Evolutionary conservation across 2,113 vertebrate species (phyloP).

Genomic region (Enhydra lutris): DNA sequence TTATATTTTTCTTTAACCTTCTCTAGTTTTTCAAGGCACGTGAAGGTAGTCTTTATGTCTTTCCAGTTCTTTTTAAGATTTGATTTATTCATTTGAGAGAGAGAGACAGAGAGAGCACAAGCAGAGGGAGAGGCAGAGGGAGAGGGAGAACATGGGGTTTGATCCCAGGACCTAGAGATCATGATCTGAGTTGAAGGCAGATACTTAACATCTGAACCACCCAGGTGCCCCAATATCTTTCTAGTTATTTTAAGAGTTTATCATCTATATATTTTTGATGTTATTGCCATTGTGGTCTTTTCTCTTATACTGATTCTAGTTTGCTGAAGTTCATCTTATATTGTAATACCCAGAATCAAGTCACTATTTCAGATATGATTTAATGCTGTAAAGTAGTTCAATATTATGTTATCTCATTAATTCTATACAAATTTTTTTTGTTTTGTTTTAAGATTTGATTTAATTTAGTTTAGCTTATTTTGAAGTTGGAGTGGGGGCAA

Average conservation of each 20-base stretch:
- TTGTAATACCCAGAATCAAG: not conserved
- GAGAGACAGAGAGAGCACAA: too few relatives aligned
- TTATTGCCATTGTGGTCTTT: not conserved
- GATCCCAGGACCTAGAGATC: too few relatives aligned
- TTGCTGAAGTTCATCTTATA: not conserved
- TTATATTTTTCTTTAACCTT: not conserved
- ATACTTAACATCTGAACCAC: too few relatives aligned
- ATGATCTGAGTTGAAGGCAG: too few relatives aligned
- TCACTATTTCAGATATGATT: not conserved
- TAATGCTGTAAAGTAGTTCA: not conserved
- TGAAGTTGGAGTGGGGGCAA: not conserved
- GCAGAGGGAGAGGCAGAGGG: too few relatives aligned
- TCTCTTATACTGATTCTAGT: not conserved
- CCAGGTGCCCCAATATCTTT: too few relatives aligned
- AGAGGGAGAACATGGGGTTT: too few relatives aligned
- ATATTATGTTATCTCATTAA: not conserved
- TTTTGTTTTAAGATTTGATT: not conserved
- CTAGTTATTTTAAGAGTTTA: not conserved
- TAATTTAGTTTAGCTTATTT: not conserved
- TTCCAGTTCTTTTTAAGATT: not conserved
- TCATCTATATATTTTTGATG: not conserved
- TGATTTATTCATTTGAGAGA: too few relatives aligned
- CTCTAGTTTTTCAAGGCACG: not conserved
- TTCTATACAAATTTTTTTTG: not conserved
- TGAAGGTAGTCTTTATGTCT: not conserved